Conservation (phyloP, 2,888 invertebrate genomes). For the Drosophila silvestris region DNA sequence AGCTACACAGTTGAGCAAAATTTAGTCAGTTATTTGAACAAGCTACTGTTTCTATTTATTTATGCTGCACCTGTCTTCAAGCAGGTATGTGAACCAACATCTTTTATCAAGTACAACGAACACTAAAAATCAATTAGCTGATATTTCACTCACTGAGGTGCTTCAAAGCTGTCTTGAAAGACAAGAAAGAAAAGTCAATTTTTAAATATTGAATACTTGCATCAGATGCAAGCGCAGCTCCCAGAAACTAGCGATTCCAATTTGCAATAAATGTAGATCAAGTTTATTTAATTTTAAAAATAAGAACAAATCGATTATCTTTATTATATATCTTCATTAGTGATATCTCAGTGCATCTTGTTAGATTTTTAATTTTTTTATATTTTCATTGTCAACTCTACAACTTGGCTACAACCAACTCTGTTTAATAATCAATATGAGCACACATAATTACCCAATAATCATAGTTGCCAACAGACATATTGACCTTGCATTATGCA, state of each 20-base stretch:
- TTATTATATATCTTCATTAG: not conserved
- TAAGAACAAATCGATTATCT: not conserved
- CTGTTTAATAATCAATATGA: constrained; percentile 1
- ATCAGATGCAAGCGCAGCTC: not conserved
- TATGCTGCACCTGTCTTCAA: constrained; percentile 11
- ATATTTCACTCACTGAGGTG: not conserved
- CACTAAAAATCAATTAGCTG: not conserved
- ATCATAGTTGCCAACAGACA: constrained; percentile 1
- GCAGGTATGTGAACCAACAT: constrained; percentile 9
- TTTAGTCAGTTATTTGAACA: constrained; percentile 35
- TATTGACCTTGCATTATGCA: constrained; percentile 37
- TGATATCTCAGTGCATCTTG: not conserved
- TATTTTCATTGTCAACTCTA: not conserved
- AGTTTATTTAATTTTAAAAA: not conserved
- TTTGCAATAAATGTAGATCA: not conserved
- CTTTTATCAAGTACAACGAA: not conserved
- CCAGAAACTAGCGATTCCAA: rapidly evolving
- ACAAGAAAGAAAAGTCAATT: not conserved
- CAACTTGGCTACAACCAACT: not conserved
- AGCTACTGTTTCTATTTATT: constrained; percentile 52
- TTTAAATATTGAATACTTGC: not conserved
- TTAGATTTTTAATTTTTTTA: rapidly evolving
- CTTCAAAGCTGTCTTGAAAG: not conserved
- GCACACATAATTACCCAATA: constrained; percentile 12
- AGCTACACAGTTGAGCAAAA: constrained; percentile 40